Percentiles rank a stretch among this genome's conserved stretches.
These are phyloP conservation scores for Scolanthus callimorphus DNA, from an alignment of 92 coral and sea anemone genomes.

Conservation along the genomic window DNA sequence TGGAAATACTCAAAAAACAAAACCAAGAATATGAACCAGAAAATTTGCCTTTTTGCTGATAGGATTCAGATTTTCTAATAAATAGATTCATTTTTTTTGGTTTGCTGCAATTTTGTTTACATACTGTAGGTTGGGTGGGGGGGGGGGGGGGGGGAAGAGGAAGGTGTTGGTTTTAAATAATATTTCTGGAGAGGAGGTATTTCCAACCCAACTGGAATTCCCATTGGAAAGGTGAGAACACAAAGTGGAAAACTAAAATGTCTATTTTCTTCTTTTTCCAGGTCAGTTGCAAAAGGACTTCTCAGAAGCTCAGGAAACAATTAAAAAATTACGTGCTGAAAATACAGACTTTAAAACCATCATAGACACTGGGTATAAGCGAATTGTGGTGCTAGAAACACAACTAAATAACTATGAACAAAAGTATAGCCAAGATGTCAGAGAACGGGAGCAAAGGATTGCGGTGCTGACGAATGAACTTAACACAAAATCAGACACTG, in stretches of 20 bases:
- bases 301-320: slow-evolving; percentile 39
- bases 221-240: too few species aligned
- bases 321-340: slow-evolving; percentile 61
- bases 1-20: too few species aligned
- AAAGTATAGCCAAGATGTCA: slow-evolving; percentile 50
- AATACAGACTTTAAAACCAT: slow-evolving; percentile 71
- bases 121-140: too few species aligned
- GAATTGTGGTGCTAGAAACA: slow-evolving; percentile 67
- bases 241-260: too few species aligned
- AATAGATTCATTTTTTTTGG: neutral
- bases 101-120: slow-evolving; percentile 1
- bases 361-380: slow-evolving; percentile 68
- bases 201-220: too few species aligned
- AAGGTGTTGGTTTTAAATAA: too few species aligned
- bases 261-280: slow-evolving; percentile 16
- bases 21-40: too few species aligned
- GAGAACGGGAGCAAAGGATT: slow-evolving; percentile 56
- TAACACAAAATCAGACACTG: slow-evolving; percentile 82
- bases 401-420: slow-evolving; percentile 66
- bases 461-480: slow-evolving; percentile 72
- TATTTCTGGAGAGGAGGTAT: too few species aligned
- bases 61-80: too few species aligned
- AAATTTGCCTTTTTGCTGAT: too few species aligned
- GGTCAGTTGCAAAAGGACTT: slow-evolving; percentile 44
- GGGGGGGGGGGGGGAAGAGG: too few species aligned